These are phyloP conservation scores for Macrocentrus cingulum DNA, from an alignment of 1,140 invertebrate genomes.

Conservation along the genomic window DNA sequence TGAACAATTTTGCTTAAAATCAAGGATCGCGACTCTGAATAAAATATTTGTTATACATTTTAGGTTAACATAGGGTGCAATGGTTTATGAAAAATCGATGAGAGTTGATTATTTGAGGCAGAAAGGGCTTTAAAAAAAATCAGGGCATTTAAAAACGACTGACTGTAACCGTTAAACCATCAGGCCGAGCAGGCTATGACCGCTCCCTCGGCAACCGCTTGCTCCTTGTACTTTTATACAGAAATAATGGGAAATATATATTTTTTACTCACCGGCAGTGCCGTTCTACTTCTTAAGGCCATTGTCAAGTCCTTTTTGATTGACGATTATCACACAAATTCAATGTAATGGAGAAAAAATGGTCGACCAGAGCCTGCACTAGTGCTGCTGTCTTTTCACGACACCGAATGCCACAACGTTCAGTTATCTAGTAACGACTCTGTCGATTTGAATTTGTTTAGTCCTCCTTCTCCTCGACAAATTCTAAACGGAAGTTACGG, in stretches of 20 bases:
- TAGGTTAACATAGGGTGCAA: too few species aligned
- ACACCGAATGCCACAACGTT: constrained; percentile 25
- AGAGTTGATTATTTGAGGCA: too few species aligned
- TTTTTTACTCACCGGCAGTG: constrained; percentile 38
- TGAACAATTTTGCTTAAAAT: too few species aligned
- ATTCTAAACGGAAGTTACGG: not conserved
- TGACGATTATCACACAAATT: constrained; percentile 5
- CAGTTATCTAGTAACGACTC: constrained; percentile 39
- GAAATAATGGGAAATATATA: not conserved
- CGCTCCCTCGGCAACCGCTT: constrained; percentile 8
- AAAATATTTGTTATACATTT: too few species aligned
- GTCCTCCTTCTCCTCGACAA: constrained; percentile 1
- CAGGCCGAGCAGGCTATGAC: constrained; percentile 1
- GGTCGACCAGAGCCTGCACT: constrained; percentile 13
- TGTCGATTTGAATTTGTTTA: constrained; percentile 47
- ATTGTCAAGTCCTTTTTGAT: constrained; percentile 32
- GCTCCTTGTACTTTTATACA: not conserved
- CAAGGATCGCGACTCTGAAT: too few species aligned
- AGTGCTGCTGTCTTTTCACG: not conserved
- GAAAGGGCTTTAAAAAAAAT: too few species aligned
- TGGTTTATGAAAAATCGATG: too few species aligned
- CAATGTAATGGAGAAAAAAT: constrained; percentile 13
- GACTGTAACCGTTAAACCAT: constrained; percentile 26
- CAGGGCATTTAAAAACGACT: constrained; percentile 24
- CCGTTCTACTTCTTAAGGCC: constrained; percentile 44